Conservation (phyloP, 1,140 invertebrate species). For the Dreissena polymorpha region DNA sequence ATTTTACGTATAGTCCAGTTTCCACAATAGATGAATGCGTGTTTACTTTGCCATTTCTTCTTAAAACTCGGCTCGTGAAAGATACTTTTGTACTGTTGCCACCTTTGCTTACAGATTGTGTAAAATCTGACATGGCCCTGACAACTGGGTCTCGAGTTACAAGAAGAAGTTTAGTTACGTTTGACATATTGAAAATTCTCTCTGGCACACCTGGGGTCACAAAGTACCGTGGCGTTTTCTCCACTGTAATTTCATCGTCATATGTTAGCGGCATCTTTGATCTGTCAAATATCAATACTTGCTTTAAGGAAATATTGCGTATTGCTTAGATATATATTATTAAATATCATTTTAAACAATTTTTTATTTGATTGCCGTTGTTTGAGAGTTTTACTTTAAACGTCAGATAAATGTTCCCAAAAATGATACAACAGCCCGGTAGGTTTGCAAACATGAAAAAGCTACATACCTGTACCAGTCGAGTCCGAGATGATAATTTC, state of each 20-base stretch:
- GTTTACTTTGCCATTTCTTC: constrained; percentile 83
- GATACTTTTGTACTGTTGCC: constrained; percentile 87
- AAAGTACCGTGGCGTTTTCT: constrained; percentile 96
- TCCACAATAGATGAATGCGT: constrained; percentile 91
- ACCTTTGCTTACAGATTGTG: constrained; percentile 82
- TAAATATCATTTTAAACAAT: background rate
- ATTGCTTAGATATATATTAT: background rate
- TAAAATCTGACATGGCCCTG: constrained; percentile 93
- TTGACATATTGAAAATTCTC: constrained; percentile 91
- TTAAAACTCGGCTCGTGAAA: constrained; percentile 88
- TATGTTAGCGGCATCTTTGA: constrained; percentile 90
- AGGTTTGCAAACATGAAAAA: background rate
- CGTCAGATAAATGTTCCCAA: background rate
- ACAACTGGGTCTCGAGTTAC: constrained; percentile 95
- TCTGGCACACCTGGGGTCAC: constrained; percentile 91
- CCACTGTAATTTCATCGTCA: constrained; percentile 92
- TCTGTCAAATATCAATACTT: constrained; percentile 17
- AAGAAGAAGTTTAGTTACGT: constrained; percentile 89
- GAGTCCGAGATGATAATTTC: constrained; percentile 76
- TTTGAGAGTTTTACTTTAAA: background rate
- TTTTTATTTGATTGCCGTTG: background rate
- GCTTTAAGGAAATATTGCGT: background rate
- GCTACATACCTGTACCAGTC: constrained; percentile 77
- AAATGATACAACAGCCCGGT: background rate
- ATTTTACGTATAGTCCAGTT: constrained; percentile 91